A percentile compares a stretch with the other conserved stretches of the same genome.
Conservation (phyloP, 2,113 vertebrate genomes). For the Pyrgilauda ruficollis region DNA sequence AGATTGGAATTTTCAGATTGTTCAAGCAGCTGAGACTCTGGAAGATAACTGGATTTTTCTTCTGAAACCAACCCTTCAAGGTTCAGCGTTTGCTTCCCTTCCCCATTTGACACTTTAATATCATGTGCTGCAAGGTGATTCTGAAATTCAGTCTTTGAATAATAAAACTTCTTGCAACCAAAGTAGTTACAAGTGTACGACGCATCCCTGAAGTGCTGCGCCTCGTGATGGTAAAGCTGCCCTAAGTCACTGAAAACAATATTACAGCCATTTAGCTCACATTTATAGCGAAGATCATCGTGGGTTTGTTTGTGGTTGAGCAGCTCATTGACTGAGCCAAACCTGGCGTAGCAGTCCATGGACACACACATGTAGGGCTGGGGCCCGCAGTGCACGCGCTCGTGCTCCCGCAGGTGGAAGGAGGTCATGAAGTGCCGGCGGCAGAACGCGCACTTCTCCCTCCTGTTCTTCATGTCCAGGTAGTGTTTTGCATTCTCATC, state of each 20-base stretch:
- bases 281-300: constrained; percentile 87
- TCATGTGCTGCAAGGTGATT: constrained; percentile 89
- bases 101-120: constrained; percentile 74
- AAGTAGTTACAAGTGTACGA: constrained; percentile 86
- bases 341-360: constrained; percentile 85
- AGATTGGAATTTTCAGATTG: constrained; percentile 53
- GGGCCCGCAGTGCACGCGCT: constrained; percentile 84
- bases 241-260: constrained; percentile 91
- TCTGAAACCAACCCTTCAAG: constrained; percentile 51
- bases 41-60: constrained; percentile 50
- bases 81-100: constrained; percentile 60
- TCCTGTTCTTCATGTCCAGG: constrained; percentile 88
- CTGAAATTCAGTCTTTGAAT: constrained; percentile 90
- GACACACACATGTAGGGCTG: constrained; percentile 88
- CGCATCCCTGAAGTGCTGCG: constrained; percentile 94
- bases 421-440: constrained; percentile 90
- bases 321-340: constrained; percentile 86
- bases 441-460: constrained; percentile 93
- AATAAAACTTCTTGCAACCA: constrained; percentile 92
- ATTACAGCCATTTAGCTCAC: constrained; percentile 90
- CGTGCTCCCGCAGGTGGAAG: constrained; percentile 88
- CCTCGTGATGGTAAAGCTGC: constrained; percentile 95
- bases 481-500: constrained; percentile 93
- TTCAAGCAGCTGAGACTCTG: constrained; percentile 51
- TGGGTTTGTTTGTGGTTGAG: constrained; percentile 91